Evolutionary conservation across 2,888 invertebrate species (phyloP).

Genomic region (Campopleginae sp.): DNA sequence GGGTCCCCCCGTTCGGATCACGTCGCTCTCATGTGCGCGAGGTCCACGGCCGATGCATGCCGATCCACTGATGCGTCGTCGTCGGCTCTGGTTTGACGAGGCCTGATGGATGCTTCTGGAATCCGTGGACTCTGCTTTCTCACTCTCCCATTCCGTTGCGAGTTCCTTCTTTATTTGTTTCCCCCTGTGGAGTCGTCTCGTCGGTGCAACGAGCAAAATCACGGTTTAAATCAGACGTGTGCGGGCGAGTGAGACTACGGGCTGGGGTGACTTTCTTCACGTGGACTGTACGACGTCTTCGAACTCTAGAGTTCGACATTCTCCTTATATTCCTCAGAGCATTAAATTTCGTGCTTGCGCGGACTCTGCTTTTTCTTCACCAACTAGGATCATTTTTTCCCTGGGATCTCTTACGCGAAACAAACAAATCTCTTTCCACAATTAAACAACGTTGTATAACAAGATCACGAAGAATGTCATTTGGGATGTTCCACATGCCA

Average conservation of each 20-base stretch:
- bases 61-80: slow-evolving; percentile 82
- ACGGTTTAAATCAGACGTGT: slow-evolving; percentile 81
- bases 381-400: slow-evolving; percentile 8
- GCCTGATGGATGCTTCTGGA: slow-evolving; percentile 83
- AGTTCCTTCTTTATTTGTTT: slow-evolving; percentile 55
- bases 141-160: slow-evolving; percentile 52
- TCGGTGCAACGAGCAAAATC: slow-evolving; percentile 82
- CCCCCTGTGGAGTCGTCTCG: slow-evolving; percentile 65
- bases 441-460: background rate
- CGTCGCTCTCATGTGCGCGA: slow-evolving; percentile 65
- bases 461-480: background rate
- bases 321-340: slow-evolving; percentile 39
- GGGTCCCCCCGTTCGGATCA: slow-evolving; percentile 55
- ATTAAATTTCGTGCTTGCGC: slow-evolving; percentile 25
- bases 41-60: slow-evolving; percentile 79
- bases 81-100: slow-evolving; percentile 83
- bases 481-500: too few relatives aligned
- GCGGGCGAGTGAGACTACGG: slow-evolving; percentile 64
- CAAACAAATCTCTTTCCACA: slow-evolving; percentile 10
- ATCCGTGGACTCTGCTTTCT: slow-evolving; percentile 78
- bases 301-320: slow-evolving; percentile 60
- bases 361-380: slow-evolving; percentile 22
- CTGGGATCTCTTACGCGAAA: background rate
- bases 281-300: slow-evolving; percentile 44
- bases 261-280: slow-evolving; percentile 61